Conservation (phyloP, 2,888 invertebrate species). For the Protula sp. region DNA sequence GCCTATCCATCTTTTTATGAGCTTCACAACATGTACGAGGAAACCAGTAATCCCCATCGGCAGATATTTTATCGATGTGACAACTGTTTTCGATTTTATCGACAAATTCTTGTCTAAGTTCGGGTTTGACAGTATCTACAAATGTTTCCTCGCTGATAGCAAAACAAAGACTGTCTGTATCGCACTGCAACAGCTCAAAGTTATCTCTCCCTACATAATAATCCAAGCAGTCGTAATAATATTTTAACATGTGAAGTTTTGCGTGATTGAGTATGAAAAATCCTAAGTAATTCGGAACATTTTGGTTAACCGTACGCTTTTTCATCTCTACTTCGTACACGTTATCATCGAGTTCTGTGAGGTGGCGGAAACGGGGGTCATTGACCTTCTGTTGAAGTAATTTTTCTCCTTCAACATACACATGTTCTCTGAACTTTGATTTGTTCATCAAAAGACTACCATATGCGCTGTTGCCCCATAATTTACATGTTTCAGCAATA, state of each 20-base stretch:
- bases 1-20: neutral
- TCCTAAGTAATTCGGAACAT: neutral
- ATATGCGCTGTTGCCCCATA: constrained; percentile 17
- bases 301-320: neutral
- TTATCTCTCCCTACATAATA: neutral
- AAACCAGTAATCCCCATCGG: neutral
- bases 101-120: neutral
- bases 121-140: neutral
- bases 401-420: neutral
- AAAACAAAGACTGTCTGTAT: constrained; percentile 1
- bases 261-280: neutral
- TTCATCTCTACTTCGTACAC: neutral
- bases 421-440: neutral
- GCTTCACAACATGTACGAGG: neutral
- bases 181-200: neutral
- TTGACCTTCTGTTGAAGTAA: neutral
- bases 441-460: constrained; percentile 23
- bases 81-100: neutral
- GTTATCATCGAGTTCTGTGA: neutral
- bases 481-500: constrained; percentile 17
- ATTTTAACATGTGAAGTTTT: neutral
- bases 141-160: neutral
- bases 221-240: neutral
- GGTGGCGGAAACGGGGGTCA: neutral
- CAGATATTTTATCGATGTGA: neutral